A percentile compares a stretch with the other conserved stretches of the same genome.
Evolutionary conservation across 2,113 vertebrate species (phyloP).

Genomic region (Caracal caracal): DNA sequence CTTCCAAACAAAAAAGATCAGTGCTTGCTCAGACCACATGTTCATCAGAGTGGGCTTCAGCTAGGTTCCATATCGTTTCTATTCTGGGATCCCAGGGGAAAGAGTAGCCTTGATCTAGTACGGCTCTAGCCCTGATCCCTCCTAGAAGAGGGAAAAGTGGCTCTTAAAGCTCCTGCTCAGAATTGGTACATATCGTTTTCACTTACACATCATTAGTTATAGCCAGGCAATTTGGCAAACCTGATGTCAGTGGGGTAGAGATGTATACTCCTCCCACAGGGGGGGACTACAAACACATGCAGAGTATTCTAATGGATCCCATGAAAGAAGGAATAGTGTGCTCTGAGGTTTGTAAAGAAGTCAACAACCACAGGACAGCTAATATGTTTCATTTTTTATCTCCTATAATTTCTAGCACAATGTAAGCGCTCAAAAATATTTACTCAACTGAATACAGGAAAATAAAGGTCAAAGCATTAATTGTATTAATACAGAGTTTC

Average conservation of each 20-base stretch:
- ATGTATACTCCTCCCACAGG: not conserved
- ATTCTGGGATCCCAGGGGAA: not conserved
- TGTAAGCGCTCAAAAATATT: not conserved
- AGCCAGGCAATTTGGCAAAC: not conserved
- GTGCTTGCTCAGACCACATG: not conserved
- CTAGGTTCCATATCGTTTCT: not conserved
- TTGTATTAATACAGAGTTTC: not conserved
- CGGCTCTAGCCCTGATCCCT: too few relatives aligned
- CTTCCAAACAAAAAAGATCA: not conserved
- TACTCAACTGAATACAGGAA: not conserved
- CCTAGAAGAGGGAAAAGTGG: not conserved
- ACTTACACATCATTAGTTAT: not conserved
- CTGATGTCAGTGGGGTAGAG: not conserved
- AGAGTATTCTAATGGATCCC: not conserved
- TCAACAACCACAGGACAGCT: not conserved
- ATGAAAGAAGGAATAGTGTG: not conserved
- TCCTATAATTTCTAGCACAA: not conserved
- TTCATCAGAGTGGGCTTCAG: not conserved
- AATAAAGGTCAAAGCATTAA: conserved; percentile 11
- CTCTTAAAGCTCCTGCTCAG: not conserved
- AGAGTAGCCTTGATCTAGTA: not conserved
- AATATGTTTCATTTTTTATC: not conserved
- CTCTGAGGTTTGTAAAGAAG: not conserved
- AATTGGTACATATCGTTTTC: not conserved
- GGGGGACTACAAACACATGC: not conserved